Conservation (phyloP, 2,113 vertebrate genomes). For the Plestiodon gilberti region DNA sequence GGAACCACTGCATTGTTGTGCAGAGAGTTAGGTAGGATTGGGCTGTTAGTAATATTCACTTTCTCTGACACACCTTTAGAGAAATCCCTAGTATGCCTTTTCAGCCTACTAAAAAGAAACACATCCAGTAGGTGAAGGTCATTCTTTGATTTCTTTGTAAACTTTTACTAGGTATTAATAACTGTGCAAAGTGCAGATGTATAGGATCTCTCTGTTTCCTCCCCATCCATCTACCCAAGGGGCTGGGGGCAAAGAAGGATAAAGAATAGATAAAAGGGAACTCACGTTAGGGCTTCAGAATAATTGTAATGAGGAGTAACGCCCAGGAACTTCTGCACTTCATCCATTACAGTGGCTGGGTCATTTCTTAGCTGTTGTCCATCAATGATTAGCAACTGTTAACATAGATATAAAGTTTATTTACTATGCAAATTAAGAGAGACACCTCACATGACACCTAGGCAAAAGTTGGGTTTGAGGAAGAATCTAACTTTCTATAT, state of each 20-base stretch:
- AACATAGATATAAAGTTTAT: slow-evolving; percentile 40
- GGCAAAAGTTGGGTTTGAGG: not conserved
- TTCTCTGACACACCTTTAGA: too few relatives aligned
- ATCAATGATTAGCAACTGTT: slow-evolving; percentile 94
- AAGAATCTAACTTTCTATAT: not conserved
- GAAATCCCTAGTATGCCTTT: not conserved
- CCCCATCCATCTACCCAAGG: too few relatives aligned
- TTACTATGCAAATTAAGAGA: slow-evolving; percentile 24
- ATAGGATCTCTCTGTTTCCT: not conserved
- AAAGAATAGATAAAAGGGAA: slow-evolving; percentile 23
- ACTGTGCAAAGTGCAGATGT: not conserved
- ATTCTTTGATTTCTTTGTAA: slow-evolving; percentile 34
- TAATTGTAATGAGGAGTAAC: slow-evolving; percentile 94
- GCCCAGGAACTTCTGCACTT: slow-evolving; percentile 95
- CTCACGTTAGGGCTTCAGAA: slow-evolving; percentile 95
- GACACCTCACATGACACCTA: not conserved
- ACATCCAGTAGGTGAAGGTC: not conserved
- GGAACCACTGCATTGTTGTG: too few relatives aligned
- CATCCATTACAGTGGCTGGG: slow-evolving; percentile 94
- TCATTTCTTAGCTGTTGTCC: slow-evolving; percentile 95
- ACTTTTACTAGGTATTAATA: not conserved
- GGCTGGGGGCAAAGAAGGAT: not conserved
- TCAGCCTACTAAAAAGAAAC: not conserved
- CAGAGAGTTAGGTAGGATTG: too few relatives aligned
- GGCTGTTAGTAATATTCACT: too few relatives aligned